Evolutionary conservation across 1,140 invertebrate genomes (phyloP).

Genomic region (Dreissena polymorpha): DNA sequence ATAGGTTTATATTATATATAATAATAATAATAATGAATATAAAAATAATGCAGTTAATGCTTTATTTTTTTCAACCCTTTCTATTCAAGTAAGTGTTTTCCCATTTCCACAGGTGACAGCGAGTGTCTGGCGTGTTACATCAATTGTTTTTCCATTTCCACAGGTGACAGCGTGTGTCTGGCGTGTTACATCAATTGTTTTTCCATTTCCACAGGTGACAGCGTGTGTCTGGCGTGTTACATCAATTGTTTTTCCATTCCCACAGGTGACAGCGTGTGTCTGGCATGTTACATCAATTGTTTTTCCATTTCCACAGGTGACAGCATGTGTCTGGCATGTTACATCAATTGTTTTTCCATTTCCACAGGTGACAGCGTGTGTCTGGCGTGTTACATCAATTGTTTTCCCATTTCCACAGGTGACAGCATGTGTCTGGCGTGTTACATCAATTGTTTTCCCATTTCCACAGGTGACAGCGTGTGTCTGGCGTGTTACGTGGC

Average conservation of each 20-base stretch:
- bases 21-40: too few species aligned
- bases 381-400: conserved; percentile 94
- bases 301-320: too few species aligned
- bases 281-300: conserved; percentile 96
- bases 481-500: conserved; percentile 96
- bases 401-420: too few species aligned
- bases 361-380: conserved; percentile 94
- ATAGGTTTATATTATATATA: too few species aligned
- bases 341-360: too few species aligned
- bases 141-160: too few species aligned
- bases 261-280: conserved; percentile 93
- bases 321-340: conserved; percentile 95
- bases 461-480: conserved; percentile 88
- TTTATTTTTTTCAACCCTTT: too few species aligned
- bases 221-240: conserved; percentile 95
- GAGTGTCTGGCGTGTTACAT: conserved; percentile 96
- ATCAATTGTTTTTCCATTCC: too few species aligned
- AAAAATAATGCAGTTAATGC: too few species aligned
- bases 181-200: too few species aligned
- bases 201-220: conserved; percentile 91
- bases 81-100: too few species aligned
- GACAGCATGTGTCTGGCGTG: conserved; percentile 95
- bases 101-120: conserved; percentile 85
- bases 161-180: conserved; percentile 94
- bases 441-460: conserved; percentile 82